phyloP scores from a whole-genome alignment of 2,888 invertebrate species.

The Dolichomitus sp. region DNA sequence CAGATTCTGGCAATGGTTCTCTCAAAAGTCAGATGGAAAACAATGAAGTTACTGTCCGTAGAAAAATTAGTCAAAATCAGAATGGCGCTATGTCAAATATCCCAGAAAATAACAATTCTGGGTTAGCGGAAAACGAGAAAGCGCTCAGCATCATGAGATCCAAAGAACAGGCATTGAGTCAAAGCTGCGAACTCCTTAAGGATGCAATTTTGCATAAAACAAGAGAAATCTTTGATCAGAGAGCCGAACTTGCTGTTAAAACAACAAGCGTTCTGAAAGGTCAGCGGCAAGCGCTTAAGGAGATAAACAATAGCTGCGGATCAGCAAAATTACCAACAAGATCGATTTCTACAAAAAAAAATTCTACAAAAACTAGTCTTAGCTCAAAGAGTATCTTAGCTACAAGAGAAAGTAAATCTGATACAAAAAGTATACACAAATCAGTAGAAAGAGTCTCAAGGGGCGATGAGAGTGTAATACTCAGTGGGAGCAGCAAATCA shows the following conservation, averaged over 20 bases:
- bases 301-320: slow-evolving; percentile 24
- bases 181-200: slow-evolving; percentile 73
- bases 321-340: background rate
- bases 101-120: slow-evolving; percentile 18
- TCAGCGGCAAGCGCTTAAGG: slow-evolving; percentile 17
- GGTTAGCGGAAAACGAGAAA: slow-evolving; percentile 3
- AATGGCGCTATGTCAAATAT: background rate
- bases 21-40: slow-evolving; percentile 48
- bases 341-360: background rate
- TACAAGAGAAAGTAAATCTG: background rate
- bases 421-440: background rate
- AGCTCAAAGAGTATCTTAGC: background rate
- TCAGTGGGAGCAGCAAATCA: slow-evolving; percentile 40
- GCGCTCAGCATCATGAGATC: slow-evolving; percentile 56
- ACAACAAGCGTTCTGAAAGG: slow-evolving; percentile 67
- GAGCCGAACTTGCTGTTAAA: slow-evolving; percentile 72
- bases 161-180: slow-evolving; percentile 70
- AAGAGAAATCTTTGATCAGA: slow-evolving; percentile 73
- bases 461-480: slow-evolving; percentile 30
- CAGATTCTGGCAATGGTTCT: slow-evolving; percentile 73
- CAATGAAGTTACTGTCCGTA: slow-evolving; percentile 22
- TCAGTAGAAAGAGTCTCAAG: background rate
- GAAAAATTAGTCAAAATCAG: slow-evolving; percentile 20
- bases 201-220: slow-evolving; percentile 78
- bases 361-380: background rate